Evolutionary conservation across 2,113 vertebrate species (phyloP), one percentile per base, ranked within the genome.

Genomic region (Bambusicola thoracicus): DNA sequence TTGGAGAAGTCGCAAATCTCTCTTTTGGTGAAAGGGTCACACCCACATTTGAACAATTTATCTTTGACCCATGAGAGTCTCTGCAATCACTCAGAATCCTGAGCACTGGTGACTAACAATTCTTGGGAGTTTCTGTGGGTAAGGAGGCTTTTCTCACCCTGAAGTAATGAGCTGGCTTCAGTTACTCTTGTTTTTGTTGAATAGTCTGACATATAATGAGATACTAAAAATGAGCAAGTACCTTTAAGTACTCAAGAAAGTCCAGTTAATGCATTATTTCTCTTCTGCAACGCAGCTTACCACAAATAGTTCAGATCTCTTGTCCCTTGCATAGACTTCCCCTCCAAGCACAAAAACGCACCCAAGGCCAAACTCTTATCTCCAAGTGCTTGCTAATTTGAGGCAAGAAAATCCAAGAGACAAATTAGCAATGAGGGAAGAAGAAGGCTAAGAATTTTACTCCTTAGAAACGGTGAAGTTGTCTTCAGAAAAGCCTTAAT

Each of bases 141-240:
- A 67, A 55, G 36, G 25, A 89, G 16, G 48, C 38, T 81, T 87
- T 65, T 32, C 11, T 79, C 21, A 40, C 18, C 43, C n/a, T 88
- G 82, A 80, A 62, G 22, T 73, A 89, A 68, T 66, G 87, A 58
- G 40, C n/a, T 69, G 36, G 8, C 59, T 88, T 85, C 48, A 73
- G 34, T 65, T 90, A 76, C 11, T 93, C 48, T 2, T 49, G 9
- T 65, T 55, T 72, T 78, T 79, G 25, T 32, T 85, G 29, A 17
- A 56, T n/a, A 13, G 55, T 63, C 75, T 87, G 70, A 85, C 59
- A 24, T 46, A 24, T 40, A 66, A 88, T 20, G 46, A 55, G 46
- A 44, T 18, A 36, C 36, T 67, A 67, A 29, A 85, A 85, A 76
- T 38, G 53, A 76, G 48, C 70, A 82, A 78, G 68, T 92, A 94